phyloP scores from a whole-genome alignment of 2,113 vertebrate genomes.

The Kryptolebias marmoratus region DNA sequence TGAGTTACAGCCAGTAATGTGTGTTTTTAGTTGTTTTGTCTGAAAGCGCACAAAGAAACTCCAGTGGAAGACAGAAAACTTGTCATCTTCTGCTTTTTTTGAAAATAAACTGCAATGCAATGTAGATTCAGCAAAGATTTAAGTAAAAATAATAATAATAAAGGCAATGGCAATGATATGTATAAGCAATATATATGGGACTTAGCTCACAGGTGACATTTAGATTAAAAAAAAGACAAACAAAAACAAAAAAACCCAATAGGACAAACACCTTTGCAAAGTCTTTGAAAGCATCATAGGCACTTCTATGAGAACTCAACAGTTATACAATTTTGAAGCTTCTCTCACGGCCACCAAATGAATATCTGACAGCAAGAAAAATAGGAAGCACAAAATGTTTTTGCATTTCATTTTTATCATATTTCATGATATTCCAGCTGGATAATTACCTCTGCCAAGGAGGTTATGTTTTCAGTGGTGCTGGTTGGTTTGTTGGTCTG shows the following conservation, averaged over 20 bases:
- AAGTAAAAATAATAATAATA: no score
- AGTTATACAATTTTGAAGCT: slow-evolving; percentile 1
- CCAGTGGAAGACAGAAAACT: neutral
- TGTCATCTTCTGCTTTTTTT: neutral
- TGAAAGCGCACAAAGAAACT: neutral
- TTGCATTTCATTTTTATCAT: slow-evolving; percentile 24
- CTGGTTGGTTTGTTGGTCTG: no score
- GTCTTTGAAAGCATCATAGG: neutral
- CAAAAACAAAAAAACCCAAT: no score
- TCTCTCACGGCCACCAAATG: slow-evolving; percentile 11
- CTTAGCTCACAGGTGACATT: no score
- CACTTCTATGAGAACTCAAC: slow-evolving; percentile 4
- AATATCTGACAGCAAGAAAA: neutral
- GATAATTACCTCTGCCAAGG: no score
- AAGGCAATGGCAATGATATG: no score
- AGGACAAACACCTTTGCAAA: no score
- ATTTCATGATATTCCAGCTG: no score
- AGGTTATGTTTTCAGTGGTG: no score
- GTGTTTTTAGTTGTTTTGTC: neutral
- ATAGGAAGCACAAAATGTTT: neutral
- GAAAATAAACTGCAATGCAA: neutral
- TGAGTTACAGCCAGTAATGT: neutral
- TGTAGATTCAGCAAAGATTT: neutral
- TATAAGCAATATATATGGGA: no score
- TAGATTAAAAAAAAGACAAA: no score